Conservation (phyloP, 1,140 invertebrate genomes). For the Odontomachus brunneus region DNA sequence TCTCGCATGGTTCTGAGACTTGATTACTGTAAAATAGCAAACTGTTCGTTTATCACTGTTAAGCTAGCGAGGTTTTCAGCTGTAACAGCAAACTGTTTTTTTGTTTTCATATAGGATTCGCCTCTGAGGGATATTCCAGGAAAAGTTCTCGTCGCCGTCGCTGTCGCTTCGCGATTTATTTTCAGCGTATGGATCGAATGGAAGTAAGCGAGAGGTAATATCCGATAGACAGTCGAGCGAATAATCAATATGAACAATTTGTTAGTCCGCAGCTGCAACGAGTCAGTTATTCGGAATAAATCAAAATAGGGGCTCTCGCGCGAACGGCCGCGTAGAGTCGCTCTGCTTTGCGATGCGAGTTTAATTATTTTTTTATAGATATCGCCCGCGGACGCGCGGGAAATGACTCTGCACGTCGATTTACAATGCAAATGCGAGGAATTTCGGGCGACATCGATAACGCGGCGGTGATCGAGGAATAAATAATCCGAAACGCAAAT, state of each 20-base stretch:
- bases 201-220: conserved; percentile 9
- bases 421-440: conserved; percentile 54
- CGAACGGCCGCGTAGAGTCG: not conserved
- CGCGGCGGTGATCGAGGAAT: conserved; percentile 36
- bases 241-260: conserved; percentile 35
- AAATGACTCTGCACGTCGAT: conserved; percentile 36
- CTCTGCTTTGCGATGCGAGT: not conserved
- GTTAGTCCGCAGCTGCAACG: conserved; percentile 12
- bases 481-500: conserved; percentile 30
- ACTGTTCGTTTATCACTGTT: too few species aligned
- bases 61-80: too few species aligned
- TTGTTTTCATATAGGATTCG: too few species aligned
- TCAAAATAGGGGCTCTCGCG: conserved; percentile 20
- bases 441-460: conserved; percentile 44
- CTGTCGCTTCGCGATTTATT: conserved; percentile 21
- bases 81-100: too few species aligned
- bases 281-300: conserved; percentile 39
- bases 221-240: not conserved
- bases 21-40: too few species aligned
- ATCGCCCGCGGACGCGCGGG: conserved; percentile 31
- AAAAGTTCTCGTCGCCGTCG: too few species aligned
- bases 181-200: not conserved
- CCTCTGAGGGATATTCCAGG: not conserved
- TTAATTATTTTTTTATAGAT: not conserved
- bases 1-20: too few species aligned